These are phyloP conservation scores for Fulica atra DNA, from an alignment of 2,113 vertebrate genomes.

Conservation along the genomic window DNA sequence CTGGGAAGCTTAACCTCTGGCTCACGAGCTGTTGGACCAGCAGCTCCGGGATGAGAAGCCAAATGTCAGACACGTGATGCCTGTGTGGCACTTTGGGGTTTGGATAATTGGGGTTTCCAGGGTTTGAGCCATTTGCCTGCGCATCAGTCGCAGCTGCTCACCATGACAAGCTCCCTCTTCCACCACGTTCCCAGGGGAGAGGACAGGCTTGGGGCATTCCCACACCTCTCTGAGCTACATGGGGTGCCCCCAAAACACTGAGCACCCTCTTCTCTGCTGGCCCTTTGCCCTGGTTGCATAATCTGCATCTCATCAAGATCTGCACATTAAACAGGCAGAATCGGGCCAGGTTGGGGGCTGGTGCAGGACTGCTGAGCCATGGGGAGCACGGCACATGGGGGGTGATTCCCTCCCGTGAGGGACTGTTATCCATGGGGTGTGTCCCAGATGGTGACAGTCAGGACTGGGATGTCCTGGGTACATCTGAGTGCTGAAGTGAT, in stretches of 20 bases:
- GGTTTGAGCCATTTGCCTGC: background rate
- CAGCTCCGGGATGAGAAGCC: background rate
- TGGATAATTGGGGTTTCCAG: background rate
- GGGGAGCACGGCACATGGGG: rapidly evolving
- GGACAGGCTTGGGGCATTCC: background rate
- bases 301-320: background rate
- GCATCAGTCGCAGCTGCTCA: background rate
- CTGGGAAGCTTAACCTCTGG: slow-evolving; percentile 3
- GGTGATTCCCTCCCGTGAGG: background rate
- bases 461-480: background rate
- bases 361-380: rapidly evolving
- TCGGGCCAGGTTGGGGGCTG: background rate
- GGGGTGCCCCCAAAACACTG: rapidly evolving
- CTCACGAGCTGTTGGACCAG: background rate
- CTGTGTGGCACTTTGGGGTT: background rate
- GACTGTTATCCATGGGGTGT: no score
- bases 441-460: background rate
- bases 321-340: background rate
- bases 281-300: background rate
- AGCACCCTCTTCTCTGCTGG: background rate
- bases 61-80: background rate
- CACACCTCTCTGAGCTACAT: rapidly evolving
- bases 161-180: background rate
- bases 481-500: background rate
- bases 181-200: rapidly evolving